These are phyloP conservation scores for Ammospiza nelsoni DNA, from an alignment of 2,113 vertebrate species.

Conservation along the genomic window DNA sequence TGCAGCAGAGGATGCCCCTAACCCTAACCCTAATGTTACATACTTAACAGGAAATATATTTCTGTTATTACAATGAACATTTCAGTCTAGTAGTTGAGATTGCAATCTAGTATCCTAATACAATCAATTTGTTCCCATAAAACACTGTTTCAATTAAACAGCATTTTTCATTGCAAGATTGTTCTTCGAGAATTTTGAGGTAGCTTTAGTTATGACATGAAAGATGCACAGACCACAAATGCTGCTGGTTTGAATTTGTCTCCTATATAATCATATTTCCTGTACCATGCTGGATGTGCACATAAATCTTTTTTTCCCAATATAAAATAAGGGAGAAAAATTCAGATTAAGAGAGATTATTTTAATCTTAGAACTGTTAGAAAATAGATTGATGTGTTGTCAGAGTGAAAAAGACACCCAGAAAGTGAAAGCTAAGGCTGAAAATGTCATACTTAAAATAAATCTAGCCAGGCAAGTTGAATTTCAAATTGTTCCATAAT, in stretches of 20 bases:
- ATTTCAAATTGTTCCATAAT: constrained; percentile 56
- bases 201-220: not conserved
- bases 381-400: constrained; percentile 63
- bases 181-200: not conserved
- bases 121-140: not conserved
- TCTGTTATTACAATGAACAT: not conserved
- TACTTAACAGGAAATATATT: not conserved
- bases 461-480: constrained; percentile 49
- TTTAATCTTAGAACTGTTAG: constrained; percentile 38
- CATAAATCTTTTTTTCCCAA: not conserved
- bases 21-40: not conserved
- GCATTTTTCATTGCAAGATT: not conserved
- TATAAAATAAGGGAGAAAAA: constrained; percentile 4
- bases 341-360: constrained; percentile 16
- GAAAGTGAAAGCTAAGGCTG: constrained; percentile 44
- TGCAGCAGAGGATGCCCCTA: not conserved
- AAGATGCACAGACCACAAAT: not conserved
- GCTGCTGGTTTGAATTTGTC: not conserved
- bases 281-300: not conserved
- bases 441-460: constrained; percentile 69
- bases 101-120: not conserved
- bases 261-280: not conserved
- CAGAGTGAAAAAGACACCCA: constrained; percentile 46
- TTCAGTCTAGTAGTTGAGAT: not conserved
- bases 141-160: not conserved